Percentiles rank a stretch among this genome's conserved stretches.
phyloP scores from a whole-genome alignment of 1,140 invertebrate species.

The Brachionus koreanus region DNA sequence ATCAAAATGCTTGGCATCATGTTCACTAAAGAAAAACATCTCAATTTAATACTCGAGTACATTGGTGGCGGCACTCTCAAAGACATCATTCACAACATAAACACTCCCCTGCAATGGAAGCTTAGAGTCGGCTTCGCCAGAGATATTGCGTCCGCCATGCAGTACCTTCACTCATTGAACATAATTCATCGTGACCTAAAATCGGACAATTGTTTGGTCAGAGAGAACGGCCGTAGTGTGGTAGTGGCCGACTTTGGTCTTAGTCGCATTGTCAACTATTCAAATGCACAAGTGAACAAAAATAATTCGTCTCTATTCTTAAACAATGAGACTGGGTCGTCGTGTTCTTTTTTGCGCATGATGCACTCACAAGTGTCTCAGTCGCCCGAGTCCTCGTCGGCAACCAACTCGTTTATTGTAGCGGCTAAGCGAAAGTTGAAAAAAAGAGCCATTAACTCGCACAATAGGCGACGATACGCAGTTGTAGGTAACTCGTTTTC shows the following conservation, averaged over 20 bases:
- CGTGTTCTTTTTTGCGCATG: constrained; percentile 41
- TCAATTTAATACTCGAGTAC: constrained; percentile 73
- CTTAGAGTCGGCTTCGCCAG: constrained; percentile 51
- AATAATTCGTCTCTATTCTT: not conserved
- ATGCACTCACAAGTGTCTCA: not conserved
- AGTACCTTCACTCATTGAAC: constrained; percentile 56
- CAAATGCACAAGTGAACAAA: not conserved
- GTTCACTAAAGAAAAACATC: constrained; percentile 79
- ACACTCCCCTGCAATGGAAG: constrained; percentile 50
- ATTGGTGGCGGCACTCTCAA: constrained; percentile 56
- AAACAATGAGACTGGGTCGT: not conserved
- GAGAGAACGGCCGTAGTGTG: constrained; percentile 52
- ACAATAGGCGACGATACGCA: constrained; percentile 49
- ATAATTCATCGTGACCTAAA: constrained; percentile 58
- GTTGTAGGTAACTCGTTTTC: constrained; percentile 58
- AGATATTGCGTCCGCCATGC: constrained; percentile 57
- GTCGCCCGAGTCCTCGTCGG: constrained; percentile 34
- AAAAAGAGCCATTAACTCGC: not conserved
- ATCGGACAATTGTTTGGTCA: constrained; percentile 55
- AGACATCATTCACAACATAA: constrained; percentile 51
- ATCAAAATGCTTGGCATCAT: constrained; percentile 85
- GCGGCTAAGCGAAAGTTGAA: constrained; percentile 12
- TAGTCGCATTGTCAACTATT: constrained; percentile 51
- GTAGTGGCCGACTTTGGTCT: constrained; percentile 58
- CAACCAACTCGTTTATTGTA: constrained; percentile 31